Evolutionary conservation across 2,113 vertebrate species (phyloP), one percentile per base, ranked within the genome.

Genomic region (Colaptes auratus): DNA sequence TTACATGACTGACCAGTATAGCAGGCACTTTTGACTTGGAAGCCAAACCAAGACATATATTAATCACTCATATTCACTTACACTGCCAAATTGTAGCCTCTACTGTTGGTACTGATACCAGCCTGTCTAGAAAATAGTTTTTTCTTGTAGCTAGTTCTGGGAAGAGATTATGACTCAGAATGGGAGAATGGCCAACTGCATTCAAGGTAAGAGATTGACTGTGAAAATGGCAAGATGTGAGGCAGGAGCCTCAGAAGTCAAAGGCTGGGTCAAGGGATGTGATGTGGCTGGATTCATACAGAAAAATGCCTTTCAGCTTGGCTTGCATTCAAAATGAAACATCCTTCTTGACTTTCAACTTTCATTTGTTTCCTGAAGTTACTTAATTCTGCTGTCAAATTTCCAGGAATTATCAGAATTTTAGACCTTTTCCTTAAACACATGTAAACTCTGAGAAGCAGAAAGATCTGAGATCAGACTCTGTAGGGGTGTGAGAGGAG

Each of bases 1-100:
- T 21, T 70, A 13, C 4, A 25, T 17, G 36, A 90, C 19, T 55
- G 66, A 89, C 42, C 86, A 65, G 61, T 88, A 55, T 0, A 65
- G 65, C 42, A 95, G 80, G 71, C 77, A 46, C 24, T 94, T 94
- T 86, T 82, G 83, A 86, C 83, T 92, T 75, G 18, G 25, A 77
- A 76, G 86, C 6, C 78, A 86, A 48, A 63, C 18, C 58, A 20
- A 53, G 53, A 83, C 46, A 15, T 13, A 35, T 44, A 72, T 86
- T 74, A 86, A 92, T 95, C 86, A 94, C 60, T 86, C 70, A 58
- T 27, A 78, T 65, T 14, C 74, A 89, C 35, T 86, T 59, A n/a
- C 39, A 39, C 19, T 89, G 78, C 23, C 81, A 94, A 93, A 90
- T 89, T 71, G 80, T 1, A 86, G 16, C 42, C 82, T 52, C 66